Conservation (phyloP, 2,113 vertebrate species). For the Camelus dromedarius region DNA sequence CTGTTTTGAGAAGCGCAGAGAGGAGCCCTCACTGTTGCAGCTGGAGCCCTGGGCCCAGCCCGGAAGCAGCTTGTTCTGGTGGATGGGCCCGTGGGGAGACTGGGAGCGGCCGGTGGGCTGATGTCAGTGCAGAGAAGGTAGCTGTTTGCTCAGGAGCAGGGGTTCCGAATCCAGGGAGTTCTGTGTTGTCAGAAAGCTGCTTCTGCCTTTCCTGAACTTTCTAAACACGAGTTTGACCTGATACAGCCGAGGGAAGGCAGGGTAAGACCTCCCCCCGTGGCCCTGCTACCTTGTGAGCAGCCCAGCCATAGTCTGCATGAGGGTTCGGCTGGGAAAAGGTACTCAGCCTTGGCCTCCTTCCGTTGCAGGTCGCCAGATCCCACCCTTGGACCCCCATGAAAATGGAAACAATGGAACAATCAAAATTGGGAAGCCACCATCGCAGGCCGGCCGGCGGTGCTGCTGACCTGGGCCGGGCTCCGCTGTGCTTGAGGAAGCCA, state of each 20-base stretch:
- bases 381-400: constrained; percentile 94
- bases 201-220: not conserved
- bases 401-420: constrained; percentile 93
- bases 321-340: not conserved
- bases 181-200: not conserved
- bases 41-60: not conserved
- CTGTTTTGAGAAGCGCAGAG: not conserved
- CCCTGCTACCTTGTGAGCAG: not conserved
- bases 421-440: constrained; percentile 90
- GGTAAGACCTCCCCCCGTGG: too few species aligned
- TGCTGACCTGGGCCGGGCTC: constrained; percentile 88
- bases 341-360: constrained; percentile 53
- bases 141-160: not conserved
- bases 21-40: not conserved
- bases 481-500: constrained; percentile 76
- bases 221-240: not conserved
- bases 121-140: not conserved
- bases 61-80: not conserved
- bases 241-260: not conserved
- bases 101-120: fast-evolving
- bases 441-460: constrained; percentile 90
- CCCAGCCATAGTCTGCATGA: too few species aligned
- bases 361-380: constrained; percentile 95
- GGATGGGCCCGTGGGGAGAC: not conserved
- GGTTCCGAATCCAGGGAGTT: not conserved